Evolutionary conservation across 2,888 invertebrate genomes (phyloP).

Genomic region (Atethmia centrago): DNA sequence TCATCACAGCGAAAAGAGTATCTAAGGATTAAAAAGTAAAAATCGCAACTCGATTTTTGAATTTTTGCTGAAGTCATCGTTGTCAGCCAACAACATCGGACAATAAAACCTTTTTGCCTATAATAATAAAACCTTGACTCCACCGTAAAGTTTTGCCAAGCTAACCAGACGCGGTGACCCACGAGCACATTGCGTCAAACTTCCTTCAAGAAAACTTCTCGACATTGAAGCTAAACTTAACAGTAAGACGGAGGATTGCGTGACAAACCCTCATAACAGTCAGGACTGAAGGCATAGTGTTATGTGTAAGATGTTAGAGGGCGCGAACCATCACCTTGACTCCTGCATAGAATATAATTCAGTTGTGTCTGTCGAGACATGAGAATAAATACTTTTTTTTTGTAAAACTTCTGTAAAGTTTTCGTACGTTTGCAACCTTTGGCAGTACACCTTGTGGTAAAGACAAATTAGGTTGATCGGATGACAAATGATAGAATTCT

Average conservation of each 20-base stretch:
- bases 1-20: no score
- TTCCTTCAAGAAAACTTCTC: constrained; percentile 48
- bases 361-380: neutral
- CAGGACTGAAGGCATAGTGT: constrained; percentile 36
- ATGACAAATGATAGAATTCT: neutral
- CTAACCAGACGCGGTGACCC: constrained; percentile 5
- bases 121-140: no score
- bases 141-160: constrained; percentile 11
- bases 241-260: constrained; percentile 46
- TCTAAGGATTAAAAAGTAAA: neutral
- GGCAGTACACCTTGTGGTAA: neutral
- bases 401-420: no score
- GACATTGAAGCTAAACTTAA: constrained; percentile 57
- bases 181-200: constrained; percentile 27
- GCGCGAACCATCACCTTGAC: constrained; percentile 66
- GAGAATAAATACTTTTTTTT: neutral
- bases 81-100: neutral
- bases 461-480: neutral
- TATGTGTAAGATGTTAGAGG: constrained; percentile 49
- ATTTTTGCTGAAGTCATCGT: neutral
- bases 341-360: constrained; percentile 26
- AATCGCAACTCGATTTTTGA: neutral
- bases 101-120: neutral
- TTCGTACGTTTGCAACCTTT: no score
- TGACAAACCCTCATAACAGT: constrained; percentile 57